Evolutionary conservation across 1,140 invertebrate genomes (phyloP).

Genomic region (Orchesella cincta): DNA sequence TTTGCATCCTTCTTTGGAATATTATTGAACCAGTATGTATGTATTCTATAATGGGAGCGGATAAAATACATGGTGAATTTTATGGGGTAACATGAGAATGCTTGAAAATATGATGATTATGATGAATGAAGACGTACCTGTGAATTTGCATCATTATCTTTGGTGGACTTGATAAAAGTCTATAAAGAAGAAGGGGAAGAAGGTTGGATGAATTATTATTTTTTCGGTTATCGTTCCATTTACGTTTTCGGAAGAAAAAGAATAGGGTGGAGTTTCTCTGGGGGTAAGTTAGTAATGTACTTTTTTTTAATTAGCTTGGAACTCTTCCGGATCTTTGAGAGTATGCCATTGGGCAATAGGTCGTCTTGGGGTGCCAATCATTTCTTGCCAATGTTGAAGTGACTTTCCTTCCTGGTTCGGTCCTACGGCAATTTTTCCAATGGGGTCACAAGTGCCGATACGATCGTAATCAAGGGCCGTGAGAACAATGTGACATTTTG

Average conservation of each 20-base stretch:
- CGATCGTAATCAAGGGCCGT: slow-evolving; percentile 72
- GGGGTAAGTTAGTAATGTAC: not conserved
- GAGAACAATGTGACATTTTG: slow-evolving; percentile 57
- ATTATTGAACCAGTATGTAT: too few species aligned
- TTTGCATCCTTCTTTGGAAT: not conserved
- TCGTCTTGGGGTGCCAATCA: slow-evolving; percentile 59
- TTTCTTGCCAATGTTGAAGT: slow-evolving; percentile 46
- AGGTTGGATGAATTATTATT: too few species aligned
- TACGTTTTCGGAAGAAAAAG: not conserved
- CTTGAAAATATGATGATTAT: too few species aligned
- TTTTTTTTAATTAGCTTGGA: slow-evolving; percentile 25
- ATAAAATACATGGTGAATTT: too few species aligned
- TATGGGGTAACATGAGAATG: too few species aligned
- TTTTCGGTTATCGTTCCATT: too few species aligned
- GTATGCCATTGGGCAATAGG: slow-evolving; percentile 67
- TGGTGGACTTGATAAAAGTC: too few species aligned
- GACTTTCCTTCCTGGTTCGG: slow-evolving; percentile 48
- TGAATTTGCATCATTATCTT: too few species aligned
- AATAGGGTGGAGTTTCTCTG: not conserved
- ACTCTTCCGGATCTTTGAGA: slow-evolving; percentile 56
- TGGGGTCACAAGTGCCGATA: slow-evolving; percentile 57
- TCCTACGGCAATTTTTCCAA: slow-evolving; percentile 56
- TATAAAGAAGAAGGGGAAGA: too few species aligned
- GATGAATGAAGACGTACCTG: too few species aligned
- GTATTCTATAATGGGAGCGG: too few species aligned